Evolutionary conservation across 1,140 invertebrate species (phyloP).

Genomic region (Ganaspis sp.): DNA sequence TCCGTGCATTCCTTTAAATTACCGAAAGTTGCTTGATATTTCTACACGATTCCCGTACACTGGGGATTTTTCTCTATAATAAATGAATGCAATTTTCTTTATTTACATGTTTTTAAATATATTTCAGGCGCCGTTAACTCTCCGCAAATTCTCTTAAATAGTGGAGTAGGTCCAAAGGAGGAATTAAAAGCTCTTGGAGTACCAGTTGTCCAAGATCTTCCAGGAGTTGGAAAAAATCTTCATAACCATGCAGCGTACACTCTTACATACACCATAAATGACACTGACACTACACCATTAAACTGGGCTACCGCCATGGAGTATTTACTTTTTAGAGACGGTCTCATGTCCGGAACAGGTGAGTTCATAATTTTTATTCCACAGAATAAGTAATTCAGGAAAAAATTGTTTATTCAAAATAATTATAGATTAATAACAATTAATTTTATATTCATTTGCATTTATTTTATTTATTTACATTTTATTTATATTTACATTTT

Average conservation of each 20-base stretch:
- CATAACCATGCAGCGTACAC: constrained; percentile 91
- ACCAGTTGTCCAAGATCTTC: constrained; percentile 83
- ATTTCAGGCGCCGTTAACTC: constrained; percentile 83
- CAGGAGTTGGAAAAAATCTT: constrained; percentile 91
- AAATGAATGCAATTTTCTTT: background rate
- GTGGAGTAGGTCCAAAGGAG: constrained; percentile 87
- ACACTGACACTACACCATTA: constrained; percentile 86
- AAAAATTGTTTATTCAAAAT: background rate
- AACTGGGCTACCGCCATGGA: constrained; percentile 94
- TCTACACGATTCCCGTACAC: background rate
- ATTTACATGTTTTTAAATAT: background rate
- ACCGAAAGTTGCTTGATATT: too few species aligned
- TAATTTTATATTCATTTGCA: too few species aligned
- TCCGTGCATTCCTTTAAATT: too few species aligned
- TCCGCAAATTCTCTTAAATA: constrained; percentile 89
- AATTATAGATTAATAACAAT: too few species aligned
- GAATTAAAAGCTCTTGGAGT: constrained; percentile 82
- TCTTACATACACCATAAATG: constrained; percentile 87
- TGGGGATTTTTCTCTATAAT: too few species aligned
- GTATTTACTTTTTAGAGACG: constrained; percentile 88
- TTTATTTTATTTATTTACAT: too few species aligned
- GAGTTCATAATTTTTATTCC: too few species aligned
- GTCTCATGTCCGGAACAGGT: constrained; percentile 90
- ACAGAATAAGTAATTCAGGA: too few species aligned
- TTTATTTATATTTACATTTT: too few species aligned